phyloP scores from a whole-genome alignment of 2,797 vertebrate genomes.

The Notamacropus eugenii region DNA sequence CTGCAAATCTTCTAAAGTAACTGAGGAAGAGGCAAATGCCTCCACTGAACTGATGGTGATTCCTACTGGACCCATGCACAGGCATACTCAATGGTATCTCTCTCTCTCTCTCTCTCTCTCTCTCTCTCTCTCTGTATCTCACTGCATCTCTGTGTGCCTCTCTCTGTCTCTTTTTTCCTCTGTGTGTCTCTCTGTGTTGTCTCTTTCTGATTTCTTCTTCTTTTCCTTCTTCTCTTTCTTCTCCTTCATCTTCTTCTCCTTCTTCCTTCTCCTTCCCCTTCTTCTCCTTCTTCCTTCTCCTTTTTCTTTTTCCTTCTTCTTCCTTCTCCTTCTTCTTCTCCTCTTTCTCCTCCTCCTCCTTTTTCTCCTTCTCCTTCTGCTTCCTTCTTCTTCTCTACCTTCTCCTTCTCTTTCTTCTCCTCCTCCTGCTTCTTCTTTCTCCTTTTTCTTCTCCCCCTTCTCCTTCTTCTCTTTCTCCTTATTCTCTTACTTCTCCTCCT shows the following conservation, averaged over 20 bases:
- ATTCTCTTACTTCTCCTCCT: too few relatives aligned
- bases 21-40: background rate
- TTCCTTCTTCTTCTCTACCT: too few relatives aligned
- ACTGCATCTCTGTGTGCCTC: background rate
- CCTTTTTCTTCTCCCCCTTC: too few relatives aligned
- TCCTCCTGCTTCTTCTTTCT: too few relatives aligned
- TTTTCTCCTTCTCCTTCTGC: too few relatives aligned
- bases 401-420: too few relatives aligned
- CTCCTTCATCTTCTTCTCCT: rapidly evolving
- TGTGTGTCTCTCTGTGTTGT: background rate
- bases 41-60: background rate
- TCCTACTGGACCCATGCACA: background rate
- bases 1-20: background rate
- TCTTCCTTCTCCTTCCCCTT: rapidly evolving
- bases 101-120: background rate
- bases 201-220: background rate
- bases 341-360: rapidly evolving
- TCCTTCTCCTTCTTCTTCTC: rapidly evolving
- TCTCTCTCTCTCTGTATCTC: background rate
- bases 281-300: too few relatives aligned
- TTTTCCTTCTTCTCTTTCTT: too few relatives aligned
- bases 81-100: background rate
- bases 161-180: background rate
- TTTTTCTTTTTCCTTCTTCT: too few relatives aligned
- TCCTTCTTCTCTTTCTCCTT: too few relatives aligned